A percentile compares a stretch with the other conserved stretches of the same genome.
These are phyloP conservation scores for Jaculus jaculus DNA, from an alignment of 2,113 vertebrate species.

Conservation along the genomic window DNA sequence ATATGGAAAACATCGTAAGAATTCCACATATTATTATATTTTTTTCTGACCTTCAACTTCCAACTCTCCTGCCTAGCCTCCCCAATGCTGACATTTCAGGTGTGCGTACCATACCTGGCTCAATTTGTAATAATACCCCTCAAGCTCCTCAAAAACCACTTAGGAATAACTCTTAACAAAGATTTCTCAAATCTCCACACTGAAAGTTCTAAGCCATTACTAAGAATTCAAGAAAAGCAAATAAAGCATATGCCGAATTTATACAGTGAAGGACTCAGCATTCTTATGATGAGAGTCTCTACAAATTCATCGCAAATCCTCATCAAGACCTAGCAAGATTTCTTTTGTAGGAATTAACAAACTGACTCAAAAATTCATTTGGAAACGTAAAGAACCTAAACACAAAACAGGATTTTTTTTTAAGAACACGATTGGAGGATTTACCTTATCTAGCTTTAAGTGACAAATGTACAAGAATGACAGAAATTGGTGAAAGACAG, in stretches of 20 bases:
- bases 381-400: constrained; percentile 4
- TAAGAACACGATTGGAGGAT: neutral
- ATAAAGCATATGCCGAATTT: neutral
- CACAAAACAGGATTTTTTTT: neutral
- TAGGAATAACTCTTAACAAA: neutral
- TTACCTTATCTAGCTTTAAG: constrained; percentile 1
- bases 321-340: constrained; percentile 15
- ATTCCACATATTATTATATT: neutral
- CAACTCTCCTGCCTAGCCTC: neutral
- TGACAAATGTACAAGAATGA: neutral
- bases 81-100: neutral
- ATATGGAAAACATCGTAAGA: constrained; percentile 34
- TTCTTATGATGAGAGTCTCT: neutral
- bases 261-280: neutral
- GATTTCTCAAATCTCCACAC: neutral
- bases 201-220: neutral
- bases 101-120: neutral
- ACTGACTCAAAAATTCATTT: constrained; percentile 19
- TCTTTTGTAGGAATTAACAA: neutral
- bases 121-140: neutral
- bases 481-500: neutral
- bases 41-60: neutral
- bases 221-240: constrained; percentile 21
- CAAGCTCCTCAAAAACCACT: neutral
- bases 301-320: neutral